phyloP scores from a whole-genome alignment of 2,797 vertebrate genomes.

The Sebastes matsubarae region DNA sequence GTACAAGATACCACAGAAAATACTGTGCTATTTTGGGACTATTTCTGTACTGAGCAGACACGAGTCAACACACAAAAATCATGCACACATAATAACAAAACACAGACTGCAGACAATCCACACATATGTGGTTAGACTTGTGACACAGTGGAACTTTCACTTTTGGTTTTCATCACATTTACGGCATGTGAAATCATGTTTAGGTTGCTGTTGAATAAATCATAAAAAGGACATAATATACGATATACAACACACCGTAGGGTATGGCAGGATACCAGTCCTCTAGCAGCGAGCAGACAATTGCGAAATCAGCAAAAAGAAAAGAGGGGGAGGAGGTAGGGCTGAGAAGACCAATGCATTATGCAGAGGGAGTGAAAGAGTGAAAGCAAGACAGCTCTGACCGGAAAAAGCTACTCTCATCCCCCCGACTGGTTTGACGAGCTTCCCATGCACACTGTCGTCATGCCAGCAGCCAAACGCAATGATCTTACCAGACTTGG shows the following conservation, averaged over 20 bases:
- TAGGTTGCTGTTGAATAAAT: not conserved
- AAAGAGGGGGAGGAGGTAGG: not conserved
- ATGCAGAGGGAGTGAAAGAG: constrained; percentile 21
- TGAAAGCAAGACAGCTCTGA: constrained; percentile 23
- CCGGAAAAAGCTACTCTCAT: constrained; percentile 33
- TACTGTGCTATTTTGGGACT: constrained; percentile 30
- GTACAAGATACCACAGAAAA: constrained; percentile 31
- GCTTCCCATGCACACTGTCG: constrained; percentile 57
- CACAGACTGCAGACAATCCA: not conserved
- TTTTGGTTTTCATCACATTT: constrained; percentile 9
- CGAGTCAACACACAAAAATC: not conserved
- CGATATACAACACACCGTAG: not conserved
- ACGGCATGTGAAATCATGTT: not conserved
- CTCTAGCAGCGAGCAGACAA: not conserved
- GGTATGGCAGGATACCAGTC: not conserved
- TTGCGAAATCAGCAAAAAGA: constrained; percentile 3
- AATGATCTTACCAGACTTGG: constrained; percentile 72
- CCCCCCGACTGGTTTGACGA: constrained; percentile 68
- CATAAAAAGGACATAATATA: not conserved
- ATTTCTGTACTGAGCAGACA: constrained; percentile 10
- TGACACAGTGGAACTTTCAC: not conserved
- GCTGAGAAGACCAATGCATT: constrained; percentile 17
- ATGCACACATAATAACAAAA: not conserved
- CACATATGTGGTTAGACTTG: not conserved
- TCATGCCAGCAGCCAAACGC: constrained; percentile 44